These are phyloP conservation scores for Synanthedon myopaeformis DNA, from an alignment of 2,888 invertebrate species.

Conservation along the genomic window DNA sequence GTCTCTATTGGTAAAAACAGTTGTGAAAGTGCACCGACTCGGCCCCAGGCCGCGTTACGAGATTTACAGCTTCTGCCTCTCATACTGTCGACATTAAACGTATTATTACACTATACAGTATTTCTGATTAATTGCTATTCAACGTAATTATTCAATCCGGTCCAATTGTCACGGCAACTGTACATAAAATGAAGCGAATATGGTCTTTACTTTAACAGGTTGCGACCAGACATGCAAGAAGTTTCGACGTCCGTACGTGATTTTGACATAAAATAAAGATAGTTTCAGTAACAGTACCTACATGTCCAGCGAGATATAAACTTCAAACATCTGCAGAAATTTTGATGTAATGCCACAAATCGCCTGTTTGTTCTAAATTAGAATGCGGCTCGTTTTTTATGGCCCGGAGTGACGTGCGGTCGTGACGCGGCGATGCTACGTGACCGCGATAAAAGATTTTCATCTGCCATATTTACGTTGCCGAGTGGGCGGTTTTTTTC, in stretches of 20 bases:
- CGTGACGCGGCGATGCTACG: constrained; percentile 66
- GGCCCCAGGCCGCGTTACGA: constrained; percentile 48
- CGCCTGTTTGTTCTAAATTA: constrained; percentile 61
- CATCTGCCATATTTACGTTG: constrained; percentile 69
- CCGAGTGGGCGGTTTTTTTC: constrained; percentile 68
- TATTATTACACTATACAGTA: constrained; percentile 59
- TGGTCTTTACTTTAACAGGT: constrained; percentile 33
- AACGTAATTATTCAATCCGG: constrained; percentile 53
- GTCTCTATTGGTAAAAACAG: constrained; percentile 61
- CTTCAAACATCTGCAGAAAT: constrained; percentile 32
- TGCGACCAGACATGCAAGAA: constrained; percentile 33
- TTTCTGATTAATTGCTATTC: constrained; percentile 57
- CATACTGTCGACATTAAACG: constrained; percentile 52
- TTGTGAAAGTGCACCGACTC: constrained; percentile 50
- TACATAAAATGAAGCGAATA: constrained; percentile 35
- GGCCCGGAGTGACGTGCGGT: constrained; percentile 62
- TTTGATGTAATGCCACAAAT: constrained; percentile 46
- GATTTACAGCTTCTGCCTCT: constrained; percentile 56
- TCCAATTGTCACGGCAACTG: constrained; percentile 38
- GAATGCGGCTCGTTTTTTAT: constrained; percentile 64
- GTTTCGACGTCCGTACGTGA: constrained; percentile 31
- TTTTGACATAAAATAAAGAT: constrained; percentile 50
- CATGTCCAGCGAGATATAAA: constrained; percentile 31
- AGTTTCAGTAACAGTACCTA: constrained; percentile 38
- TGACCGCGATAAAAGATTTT: constrained; percentile 71